Conservation (phyloP, 2,888 invertebrate genomes). For the Macrophya annulata region DNA sequence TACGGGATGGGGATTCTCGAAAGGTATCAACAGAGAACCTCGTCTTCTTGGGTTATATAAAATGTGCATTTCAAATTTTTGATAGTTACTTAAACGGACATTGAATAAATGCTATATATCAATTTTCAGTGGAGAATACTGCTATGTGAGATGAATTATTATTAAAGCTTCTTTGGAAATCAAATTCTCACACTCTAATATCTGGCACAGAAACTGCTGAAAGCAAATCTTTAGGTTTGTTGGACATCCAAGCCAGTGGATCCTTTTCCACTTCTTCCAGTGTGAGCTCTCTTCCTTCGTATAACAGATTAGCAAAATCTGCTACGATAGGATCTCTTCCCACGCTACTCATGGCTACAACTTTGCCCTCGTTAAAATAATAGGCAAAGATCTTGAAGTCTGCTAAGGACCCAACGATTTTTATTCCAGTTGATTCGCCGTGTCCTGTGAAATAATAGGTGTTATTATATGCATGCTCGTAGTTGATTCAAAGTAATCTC, state of each 20-base stretch:
- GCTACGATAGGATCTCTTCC: constrained; percentile 94
- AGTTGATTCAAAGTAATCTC: neutral
- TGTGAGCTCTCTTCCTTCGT: constrained; percentile 85
- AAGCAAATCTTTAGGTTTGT: constrained; percentile 76
- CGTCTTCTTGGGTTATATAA: no score
- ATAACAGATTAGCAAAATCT: constrained; percentile 90
- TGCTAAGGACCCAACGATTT: constrained; percentile 90
- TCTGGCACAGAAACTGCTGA: constrained; percentile 50
- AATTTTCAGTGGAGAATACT: no score
- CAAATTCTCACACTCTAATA: constrained; percentile 67
- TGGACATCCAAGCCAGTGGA: constrained; percentile 85
- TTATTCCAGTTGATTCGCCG: constrained; percentile 86
- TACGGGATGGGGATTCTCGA: no score
- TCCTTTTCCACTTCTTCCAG: constrained; percentile 85
- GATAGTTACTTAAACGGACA: no score
- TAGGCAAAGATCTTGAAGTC: constrained; percentile 90
- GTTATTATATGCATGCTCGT: neutral
- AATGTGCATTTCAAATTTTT: no score
- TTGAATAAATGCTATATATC: no score
- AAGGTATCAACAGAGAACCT: no score
- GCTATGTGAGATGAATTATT: constrained; percentile 37
- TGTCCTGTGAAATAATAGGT: constrained; percentile 82
- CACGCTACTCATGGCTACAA: constrained; percentile 90
- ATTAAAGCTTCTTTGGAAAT: constrained; percentile 46
- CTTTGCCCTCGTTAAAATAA: constrained; percentile 87